Evolutionary conservation across 2,797 vertebrate genomes (phyloP), one percentile per base, ranked within the genome.

Genomic region (Holocentrus rufus): DNA sequence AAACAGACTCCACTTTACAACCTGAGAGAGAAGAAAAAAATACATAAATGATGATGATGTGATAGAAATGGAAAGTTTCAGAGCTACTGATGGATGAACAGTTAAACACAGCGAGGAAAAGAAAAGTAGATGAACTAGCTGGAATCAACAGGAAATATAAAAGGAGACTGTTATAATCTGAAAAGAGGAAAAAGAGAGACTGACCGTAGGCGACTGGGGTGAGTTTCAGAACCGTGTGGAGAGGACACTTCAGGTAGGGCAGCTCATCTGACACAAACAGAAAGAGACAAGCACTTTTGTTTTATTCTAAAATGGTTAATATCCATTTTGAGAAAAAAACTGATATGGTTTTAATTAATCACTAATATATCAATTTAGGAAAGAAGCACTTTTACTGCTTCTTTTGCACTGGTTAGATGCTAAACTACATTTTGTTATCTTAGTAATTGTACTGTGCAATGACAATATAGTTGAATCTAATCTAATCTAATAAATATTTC

Each of bases 151-250:
- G 13, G 14, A 0, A 34, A 34, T 34, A 34, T 34, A 5, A 14
- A 36, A 9, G 63, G 3, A 65, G 14, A n/a, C 15, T 0, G 17
- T 15, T 7, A 30, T 25, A 0, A 55, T 55, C 1, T 27, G 23
- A 25, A 7, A 50, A 22, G 2, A 22, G 44, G 25, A 22, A 39
- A 13, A 18, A 44, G 15, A 2, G 63, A 30, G 18, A 87, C 91
- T 89, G 72, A 93, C 92, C 91, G 30, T 92, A 95, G 63, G 95
- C 95, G 34, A 95, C 94, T 0, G 95, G 95, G 0, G 95, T 96
- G 80, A 96, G 93, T 81, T 96, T 96, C 55, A 96, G 91, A 9
- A 95, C 94, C 0, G 94, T 95, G 86, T 96, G 95, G 30, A 96
- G 92, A 65, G 95, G 95, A 83, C 95, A 96, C 84, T 93, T 95